Conservation (phyloP, 2,797 vertebrate species). For the Melanotaenia maccullochi region DNA sequence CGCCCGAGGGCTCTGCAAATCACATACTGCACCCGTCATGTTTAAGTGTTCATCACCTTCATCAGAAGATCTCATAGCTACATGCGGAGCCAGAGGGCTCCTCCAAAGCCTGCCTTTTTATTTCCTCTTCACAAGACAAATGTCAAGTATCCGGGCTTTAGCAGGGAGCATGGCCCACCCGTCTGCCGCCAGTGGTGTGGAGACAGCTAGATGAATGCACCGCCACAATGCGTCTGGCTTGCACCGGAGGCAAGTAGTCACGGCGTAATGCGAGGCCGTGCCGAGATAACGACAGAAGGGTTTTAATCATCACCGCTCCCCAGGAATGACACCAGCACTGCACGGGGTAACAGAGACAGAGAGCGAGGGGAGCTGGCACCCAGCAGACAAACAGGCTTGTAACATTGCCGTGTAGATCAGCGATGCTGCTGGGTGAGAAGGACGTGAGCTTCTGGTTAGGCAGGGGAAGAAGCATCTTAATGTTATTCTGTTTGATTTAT, state of each 20-base stretch:
- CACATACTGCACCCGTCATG: slow-evolving; percentile 66
- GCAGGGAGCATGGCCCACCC: slow-evolving; percentile 70
- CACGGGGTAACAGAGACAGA: slow-evolving; percentile 75
- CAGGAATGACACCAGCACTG: slow-evolving; percentile 76
- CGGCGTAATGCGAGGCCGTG: slow-evolving; percentile 60
- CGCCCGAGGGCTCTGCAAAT: slow-evolving; percentile 68
- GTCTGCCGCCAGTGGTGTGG: slow-evolving; percentile 73
- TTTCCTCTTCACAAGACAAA: slow-evolving; percentile 76
- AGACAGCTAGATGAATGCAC: slow-evolving; percentile 82
- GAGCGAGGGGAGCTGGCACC: slow-evolving; percentile 56
- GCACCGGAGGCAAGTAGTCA: slow-evolving; percentile 74
- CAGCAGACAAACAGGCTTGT: slow-evolving; percentile 77
- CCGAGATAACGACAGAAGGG: slow-evolving; percentile 71
- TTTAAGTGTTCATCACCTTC: slow-evolving; percentile 79
- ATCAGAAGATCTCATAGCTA: slow-evolving; percentile 68
- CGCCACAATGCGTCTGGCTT: slow-evolving; percentile 75
- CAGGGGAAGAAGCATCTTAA: slow-evolving; percentile 53
- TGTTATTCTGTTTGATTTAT: slow-evolving; percentile 23
- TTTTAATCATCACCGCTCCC: slow-evolving; percentile 81
- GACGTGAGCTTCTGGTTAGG: slow-evolving; percentile 67
- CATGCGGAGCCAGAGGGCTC: slow-evolving; percentile 60
- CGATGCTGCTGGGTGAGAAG: slow-evolving; percentile 57
- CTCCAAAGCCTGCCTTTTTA: slow-evolving; percentile 71
- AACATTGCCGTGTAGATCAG: slow-evolving; percentile 70
- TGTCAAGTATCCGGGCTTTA: slow-evolving; percentile 77